A percentile compares a stretch with the other conserved stretches of the same genome.
phyloP scores from a whole-genome alignment of 2,797 vertebrate genomes.

The Enteromius fasciolatus region DNA sequence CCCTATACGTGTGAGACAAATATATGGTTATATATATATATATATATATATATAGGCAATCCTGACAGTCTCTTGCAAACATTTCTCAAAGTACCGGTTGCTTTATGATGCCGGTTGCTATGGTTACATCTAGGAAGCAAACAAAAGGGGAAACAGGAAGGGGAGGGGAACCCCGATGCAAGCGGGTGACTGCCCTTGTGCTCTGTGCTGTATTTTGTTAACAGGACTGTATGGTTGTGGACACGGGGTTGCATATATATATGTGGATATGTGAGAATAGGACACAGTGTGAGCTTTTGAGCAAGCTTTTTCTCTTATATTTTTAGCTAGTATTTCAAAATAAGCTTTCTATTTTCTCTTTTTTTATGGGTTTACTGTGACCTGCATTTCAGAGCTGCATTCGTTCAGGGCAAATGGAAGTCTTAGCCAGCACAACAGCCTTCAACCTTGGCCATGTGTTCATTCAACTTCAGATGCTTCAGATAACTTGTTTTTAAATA shows the following conservation, averaged over 20 bases:
- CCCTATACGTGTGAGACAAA: not conserved
- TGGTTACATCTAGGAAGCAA: constrained; percentile 57
- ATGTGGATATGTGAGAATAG: not conserved
- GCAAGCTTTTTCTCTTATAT: not conserved
- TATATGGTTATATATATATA: constrained; percentile 42
- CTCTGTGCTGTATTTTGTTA: constrained; percentile 55
- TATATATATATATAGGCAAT: constrained; percentile 53
- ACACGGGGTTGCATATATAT: not conserved
- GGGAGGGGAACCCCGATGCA: constrained; percentile 45
- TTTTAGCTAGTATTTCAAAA: not conserved
- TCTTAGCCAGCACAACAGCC: not conserved
- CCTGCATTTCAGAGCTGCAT: not conserved
- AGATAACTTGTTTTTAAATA: constrained; percentile 18
- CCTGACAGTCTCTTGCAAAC: constrained; percentile 55
- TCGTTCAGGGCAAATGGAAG: not conserved
- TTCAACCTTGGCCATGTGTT: not conserved
- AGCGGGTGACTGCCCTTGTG: constrained; percentile 48
- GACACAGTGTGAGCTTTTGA: not conserved
- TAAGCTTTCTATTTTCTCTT: not conserved
- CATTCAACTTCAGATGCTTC: not conserved
- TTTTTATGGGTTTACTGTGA: not conserved
- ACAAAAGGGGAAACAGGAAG: constrained; percentile 56
- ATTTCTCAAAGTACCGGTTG: constrained; percentile 58
- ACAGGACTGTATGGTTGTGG: constrained; percentile 21
- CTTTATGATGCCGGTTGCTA: constrained; percentile 62